These are phyloP conservation scores for Ctenoplectra terminalis DNA, from an alignment of 1,140 invertebrate genomes.

Conservation along the genomic window DNA sequence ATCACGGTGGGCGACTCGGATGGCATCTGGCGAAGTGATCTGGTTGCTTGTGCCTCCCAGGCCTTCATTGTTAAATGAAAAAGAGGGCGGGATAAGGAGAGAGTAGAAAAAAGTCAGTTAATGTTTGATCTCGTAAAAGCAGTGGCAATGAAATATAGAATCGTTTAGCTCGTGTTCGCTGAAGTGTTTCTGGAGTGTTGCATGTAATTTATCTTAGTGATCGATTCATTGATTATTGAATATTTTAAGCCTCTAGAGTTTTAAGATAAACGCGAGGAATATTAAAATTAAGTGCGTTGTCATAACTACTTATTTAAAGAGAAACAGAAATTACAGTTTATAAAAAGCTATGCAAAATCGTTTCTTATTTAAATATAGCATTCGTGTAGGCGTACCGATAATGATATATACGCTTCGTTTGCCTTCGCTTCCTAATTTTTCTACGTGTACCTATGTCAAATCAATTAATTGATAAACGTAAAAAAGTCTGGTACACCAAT, in stretches of 20 bases:
- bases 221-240: not conserved
- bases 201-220: not conserved
- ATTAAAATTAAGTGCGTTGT: too few species aligned
- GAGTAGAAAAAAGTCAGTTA: slow-evolving; percentile 22
- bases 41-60: slow-evolving; percentile 61
- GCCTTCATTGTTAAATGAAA: slow-evolving; percentile 46
- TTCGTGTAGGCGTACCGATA: too few species aligned
- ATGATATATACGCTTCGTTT: too few species aligned
- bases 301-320: too few species aligned
- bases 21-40: slow-evolving; percentile 72
- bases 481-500: too few species aligned
- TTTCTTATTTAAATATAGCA: too few species aligned
- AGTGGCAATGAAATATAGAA: not conserved
- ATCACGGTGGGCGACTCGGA: slow-evolving; percentile 74
- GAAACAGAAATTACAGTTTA: too few species aligned
- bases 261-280: too few species aligned
- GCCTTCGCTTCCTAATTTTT: too few species aligned
- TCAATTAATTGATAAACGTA: not conserved
- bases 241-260: too few species aligned
- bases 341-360: too few species aligned
- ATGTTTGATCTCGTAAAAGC: slow-evolving; percentile 10
- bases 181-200: not conserved
- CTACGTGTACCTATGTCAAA: not conserved
- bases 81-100: slow-evolving; percentile 9
- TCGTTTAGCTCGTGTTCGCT: not conserved